A percentile compares a stretch with the other conserved stretches of the same genome.
phyloP scores from a whole-genome alignment of 2,113 vertebrate species.

The Elephas maximus region DNA sequence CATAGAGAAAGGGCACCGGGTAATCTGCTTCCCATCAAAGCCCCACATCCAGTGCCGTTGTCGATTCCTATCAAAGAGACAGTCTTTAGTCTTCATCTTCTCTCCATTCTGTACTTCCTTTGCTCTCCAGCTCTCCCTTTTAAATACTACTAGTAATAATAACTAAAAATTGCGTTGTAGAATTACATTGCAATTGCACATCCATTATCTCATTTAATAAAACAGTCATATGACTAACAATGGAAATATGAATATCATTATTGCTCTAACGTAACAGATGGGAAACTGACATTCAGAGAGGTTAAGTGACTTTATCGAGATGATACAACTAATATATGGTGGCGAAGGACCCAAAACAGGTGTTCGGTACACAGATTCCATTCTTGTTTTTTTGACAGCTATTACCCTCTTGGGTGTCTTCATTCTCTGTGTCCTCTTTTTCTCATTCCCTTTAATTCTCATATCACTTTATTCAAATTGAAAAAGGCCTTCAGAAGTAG shows the following conservation, averaged over 20 bases:
- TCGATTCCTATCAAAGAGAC: background rate
- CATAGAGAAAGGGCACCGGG: no score
- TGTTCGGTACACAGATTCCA: background rate
- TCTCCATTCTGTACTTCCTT: background rate
- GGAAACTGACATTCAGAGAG: background rate
- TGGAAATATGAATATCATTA: background rate
- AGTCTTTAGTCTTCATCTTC: background rate
- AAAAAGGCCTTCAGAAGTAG: background rate
- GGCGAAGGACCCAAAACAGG: background rate
- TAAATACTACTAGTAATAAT: background rate
- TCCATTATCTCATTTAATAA: background rate
- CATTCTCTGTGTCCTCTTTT: background rate
- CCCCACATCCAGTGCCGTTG: no score
- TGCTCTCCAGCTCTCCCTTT: background rate
- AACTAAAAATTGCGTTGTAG: background rate
- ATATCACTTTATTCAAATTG: background rate
- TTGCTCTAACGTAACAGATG: background rate
- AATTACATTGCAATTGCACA: conserved; percentile 10
- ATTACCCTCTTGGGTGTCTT: background rate
- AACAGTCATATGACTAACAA: background rate
- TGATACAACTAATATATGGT: background rate
- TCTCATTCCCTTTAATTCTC: background rate
- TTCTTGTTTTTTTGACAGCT: background rate
- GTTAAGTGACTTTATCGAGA: background rate
- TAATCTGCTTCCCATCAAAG: background rate